These are phyloP conservation scores for Drepana arcuata DNA, from an alignment of 1,140 invertebrate genomes.

Conservation along the genomic window DNA sequence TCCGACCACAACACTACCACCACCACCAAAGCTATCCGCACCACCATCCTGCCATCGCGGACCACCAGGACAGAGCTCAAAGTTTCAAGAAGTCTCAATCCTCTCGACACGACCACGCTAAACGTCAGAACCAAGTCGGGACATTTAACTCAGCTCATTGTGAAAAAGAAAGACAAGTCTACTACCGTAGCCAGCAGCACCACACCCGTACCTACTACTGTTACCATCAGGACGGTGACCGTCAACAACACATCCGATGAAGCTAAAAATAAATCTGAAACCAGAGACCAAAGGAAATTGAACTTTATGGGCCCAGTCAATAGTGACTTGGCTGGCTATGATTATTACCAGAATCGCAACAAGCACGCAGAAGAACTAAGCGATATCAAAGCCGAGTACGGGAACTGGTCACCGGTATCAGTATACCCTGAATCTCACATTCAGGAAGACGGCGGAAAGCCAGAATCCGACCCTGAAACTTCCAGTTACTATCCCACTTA, in stretches of 20 bases:
- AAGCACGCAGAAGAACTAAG: conserved; percentile 54
- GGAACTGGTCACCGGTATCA: conserved; percentile 69
- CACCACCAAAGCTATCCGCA: conserved; percentile 54
- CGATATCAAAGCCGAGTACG: conserved; percentile 65
- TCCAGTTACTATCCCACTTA: conserved; percentile 60
- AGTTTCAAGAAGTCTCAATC: conserved; percentile 82
- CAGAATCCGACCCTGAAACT: conserved; percentile 47
- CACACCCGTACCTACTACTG: conserved; percentile 39
- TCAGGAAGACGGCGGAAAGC: conserved; percentile 49
- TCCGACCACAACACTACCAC: conserved; percentile 46
- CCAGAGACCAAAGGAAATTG: conserved; percentile 58
- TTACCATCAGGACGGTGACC: conserved; percentile 33
- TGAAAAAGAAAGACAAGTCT: conserved; percentile 78
- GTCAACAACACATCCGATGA: conserved; percentile 35
- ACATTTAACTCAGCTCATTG: conserved; percentile 81
- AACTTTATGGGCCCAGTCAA: conserved; percentile 39
- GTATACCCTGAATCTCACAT: conserved; percentile 64
- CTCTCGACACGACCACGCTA: conserved; percentile 81
- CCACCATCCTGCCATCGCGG: conserved; percentile 56
- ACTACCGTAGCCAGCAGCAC: conserved; percentile 40
- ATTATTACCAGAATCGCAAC: conserved; percentile 62
- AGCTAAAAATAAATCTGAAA: conserved; percentile 51
- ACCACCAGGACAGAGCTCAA: conserved; percentile 81
- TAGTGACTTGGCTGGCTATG: conserved; percentile 58
- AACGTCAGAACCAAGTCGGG: conserved; percentile 83